phyloP scores from a whole-genome alignment of 2,888 invertebrate species.

The Drosophila picticornis region DNA sequence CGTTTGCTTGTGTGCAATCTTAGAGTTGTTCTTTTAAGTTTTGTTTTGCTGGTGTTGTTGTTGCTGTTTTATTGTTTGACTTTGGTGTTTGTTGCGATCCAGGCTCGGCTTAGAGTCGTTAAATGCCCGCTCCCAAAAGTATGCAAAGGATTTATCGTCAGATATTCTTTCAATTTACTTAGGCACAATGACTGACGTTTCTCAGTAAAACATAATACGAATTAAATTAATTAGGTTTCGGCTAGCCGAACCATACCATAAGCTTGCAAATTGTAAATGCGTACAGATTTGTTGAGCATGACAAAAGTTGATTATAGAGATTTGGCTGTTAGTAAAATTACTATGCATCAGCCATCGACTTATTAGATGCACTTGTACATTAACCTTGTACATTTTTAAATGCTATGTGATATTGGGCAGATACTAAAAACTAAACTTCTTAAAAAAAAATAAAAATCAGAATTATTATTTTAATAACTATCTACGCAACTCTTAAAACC shows the following conservation, averaged over 20 bases:
- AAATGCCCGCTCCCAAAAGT: slow-evolving; percentile 35
- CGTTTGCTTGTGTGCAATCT: background rate
- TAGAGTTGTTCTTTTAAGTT: background rate
- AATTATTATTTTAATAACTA: background rate
- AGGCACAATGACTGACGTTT: slow-evolving; percentile 75
- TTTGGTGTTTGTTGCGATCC: slow-evolving; percentile 22
- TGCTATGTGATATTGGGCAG: slow-evolving; percentile 2
- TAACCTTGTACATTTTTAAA: background rate
- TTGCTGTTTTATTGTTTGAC: slow-evolving; percentile 38
- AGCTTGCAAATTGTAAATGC: slow-evolving; percentile 30
- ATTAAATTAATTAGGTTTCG: background rate
- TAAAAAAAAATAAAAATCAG: background rate
- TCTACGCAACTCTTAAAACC: background rate
- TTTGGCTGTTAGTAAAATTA: background rate
- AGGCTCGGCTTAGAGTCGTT: slow-evolving; percentile 49
- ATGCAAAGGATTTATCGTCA: slow-evolving; percentile 64
- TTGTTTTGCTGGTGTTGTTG: slow-evolving; percentile 11
- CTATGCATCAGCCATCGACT: background rate
- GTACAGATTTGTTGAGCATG: background rate
- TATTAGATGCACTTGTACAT: background rate
- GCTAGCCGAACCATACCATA: slow-evolving; percentile 14
- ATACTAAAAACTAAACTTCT: too few species aligned
- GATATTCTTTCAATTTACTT: slow-evolving; percentile 51
- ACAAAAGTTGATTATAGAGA: background rate
- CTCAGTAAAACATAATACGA: slow-evolving; percentile 23